phyloP scores from a whole-genome alignment of 64 coral and sea anemone species.

The Exaiptasia diaphana region DNA sequence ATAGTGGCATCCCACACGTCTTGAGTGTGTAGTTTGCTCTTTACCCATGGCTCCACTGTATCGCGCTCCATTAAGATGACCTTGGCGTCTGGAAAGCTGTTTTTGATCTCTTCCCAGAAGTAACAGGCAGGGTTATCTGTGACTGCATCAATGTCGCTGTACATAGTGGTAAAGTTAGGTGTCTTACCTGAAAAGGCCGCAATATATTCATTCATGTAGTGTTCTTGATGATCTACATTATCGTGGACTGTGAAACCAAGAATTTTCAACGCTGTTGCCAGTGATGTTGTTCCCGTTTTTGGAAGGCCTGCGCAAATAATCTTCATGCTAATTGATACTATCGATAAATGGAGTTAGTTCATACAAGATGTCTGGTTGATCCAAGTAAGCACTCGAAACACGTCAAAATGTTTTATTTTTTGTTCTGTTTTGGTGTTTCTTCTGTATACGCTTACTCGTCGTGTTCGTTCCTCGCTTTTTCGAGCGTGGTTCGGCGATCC shows the following conservation, averaged over 20 bases:
- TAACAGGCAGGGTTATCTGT: background rate
- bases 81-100: slow-evolving; percentile 20
- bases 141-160: slow-evolving; percentile 1
- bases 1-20: no score
- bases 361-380: no score
- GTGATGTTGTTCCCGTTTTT: slow-evolving; percentile 35
- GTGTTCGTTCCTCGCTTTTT: no score
- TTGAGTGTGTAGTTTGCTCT: background rate
- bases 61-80: slow-evolving; percentile 10
- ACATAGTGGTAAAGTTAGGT: slow-evolving; percentile 9
- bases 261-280: slow-evolving; percentile 9
- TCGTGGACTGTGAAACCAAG: slow-evolving; percentile 27
- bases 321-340: no score
- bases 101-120: slow-evolving; percentile 15
- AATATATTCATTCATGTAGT: slow-evolving; percentile 6
- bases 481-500: no score
- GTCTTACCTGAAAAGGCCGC: background rate
- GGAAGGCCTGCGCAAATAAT: slow-evolving; percentile 36
- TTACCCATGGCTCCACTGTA: slow-evolving; percentile 6
- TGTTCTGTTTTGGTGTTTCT: no score
- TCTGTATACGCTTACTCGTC: no score
- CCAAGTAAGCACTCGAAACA: no score
- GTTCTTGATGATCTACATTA: background rate
- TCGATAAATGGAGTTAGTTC: no score
- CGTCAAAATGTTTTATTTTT: no score